Percentiles rank a stretch among this genome's conserved stretches.
Evolutionary conservation across 2,113 vertebrate species (phyloP).

Genomic region (Andinoacara biseriatus): DNA sequence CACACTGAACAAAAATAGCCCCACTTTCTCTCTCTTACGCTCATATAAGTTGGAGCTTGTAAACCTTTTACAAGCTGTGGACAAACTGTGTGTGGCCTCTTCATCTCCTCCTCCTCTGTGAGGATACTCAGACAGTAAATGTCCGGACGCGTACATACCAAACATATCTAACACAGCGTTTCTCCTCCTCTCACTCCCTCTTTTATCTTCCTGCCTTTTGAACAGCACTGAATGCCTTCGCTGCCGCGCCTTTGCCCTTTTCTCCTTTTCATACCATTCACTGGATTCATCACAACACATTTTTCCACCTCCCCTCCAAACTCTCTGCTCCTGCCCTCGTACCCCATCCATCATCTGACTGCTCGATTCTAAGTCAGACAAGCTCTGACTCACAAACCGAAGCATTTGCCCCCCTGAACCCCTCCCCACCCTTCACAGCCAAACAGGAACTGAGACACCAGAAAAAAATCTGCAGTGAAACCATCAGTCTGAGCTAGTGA

Average conservation of each 20-base stretch:
- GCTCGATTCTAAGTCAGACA: conserved; percentile 53
- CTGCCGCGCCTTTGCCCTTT: conserved; percentile 44
- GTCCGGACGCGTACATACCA: conserved; percentile 57
- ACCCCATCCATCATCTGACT: conserved; percentile 72
- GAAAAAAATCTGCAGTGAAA: conserved; percentile 28
- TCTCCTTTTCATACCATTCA: conserved; percentile 73
- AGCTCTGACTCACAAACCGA: conserved; percentile 68
- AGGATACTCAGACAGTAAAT: conserved; percentile 48
- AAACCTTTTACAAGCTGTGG: conserved; percentile 38
- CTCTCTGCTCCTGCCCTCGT: conserved; percentile 49
- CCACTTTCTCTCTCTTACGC: conserved; percentile 32
- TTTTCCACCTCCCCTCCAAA: conserved; percentile 54
- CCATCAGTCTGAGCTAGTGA: conserved; percentile 30
- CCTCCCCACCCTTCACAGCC: conserved; percentile 6
- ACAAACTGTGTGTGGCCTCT: conserved; percentile 41
- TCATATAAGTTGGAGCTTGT: conserved; percentile 51
- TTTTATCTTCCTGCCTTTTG: conserved; percentile 53
- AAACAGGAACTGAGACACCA: conserved; percentile 42
- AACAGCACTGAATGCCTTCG: conserved; percentile 44
- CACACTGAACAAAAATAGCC: conserved; percentile 44
- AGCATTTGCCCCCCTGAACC: conserved; percentile 6
- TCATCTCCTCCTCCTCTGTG: conserved; percentile 25
- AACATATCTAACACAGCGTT: conserved; percentile 57
- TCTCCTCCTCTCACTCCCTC: conserved; percentile 42
- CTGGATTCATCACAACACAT: conserved; percentile 61